Percentiles rank a stretch among this genome's conserved stretches.
Conservation (phyloP, 2,797 vertebrate genomes). For the Glyptemys insculpta region DNA sequence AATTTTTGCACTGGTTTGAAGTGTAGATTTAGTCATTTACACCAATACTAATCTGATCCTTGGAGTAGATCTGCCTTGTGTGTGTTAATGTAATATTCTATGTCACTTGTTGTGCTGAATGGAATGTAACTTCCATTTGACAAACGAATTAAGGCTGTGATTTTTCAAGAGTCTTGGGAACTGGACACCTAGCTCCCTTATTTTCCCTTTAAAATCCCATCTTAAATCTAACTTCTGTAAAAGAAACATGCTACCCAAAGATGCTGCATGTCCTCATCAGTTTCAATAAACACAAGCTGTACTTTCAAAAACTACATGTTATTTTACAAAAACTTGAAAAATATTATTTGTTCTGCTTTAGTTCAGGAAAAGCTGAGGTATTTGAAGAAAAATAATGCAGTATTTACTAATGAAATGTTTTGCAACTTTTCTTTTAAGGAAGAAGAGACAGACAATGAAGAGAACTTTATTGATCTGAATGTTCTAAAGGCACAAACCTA, state of each 20-base stretch:
- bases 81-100: not conserved
- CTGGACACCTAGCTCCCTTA: not conserved
- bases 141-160: not conserved
- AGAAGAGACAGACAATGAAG: constrained; percentile 92
- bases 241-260: not conserved
- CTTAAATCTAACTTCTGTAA: not conserved
- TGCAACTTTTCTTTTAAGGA: constrained; percentile 81
- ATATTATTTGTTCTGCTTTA: not conserved
- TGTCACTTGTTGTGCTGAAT: not conserved
- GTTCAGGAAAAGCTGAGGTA: constrained; percentile 2
- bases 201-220: not conserved
- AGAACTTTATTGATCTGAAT: constrained; percentile 92
- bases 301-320: not conserved
- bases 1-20: not conserved
- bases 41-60: not conserved
- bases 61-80: not conserved
- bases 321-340: not conserved
- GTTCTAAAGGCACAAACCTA: constrained; percentile 88
- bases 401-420: constrained; percentile 39
- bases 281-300: not conserved
- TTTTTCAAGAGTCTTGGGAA: not conserved
- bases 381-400: not conserved
- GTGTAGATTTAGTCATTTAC: not conserved
- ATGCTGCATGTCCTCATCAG: not conserved
- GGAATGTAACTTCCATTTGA: not conserved